Base-by-base conservation (phyloP, 1,140 invertebrate species). In the Drosophila biarmipes region DNA sequence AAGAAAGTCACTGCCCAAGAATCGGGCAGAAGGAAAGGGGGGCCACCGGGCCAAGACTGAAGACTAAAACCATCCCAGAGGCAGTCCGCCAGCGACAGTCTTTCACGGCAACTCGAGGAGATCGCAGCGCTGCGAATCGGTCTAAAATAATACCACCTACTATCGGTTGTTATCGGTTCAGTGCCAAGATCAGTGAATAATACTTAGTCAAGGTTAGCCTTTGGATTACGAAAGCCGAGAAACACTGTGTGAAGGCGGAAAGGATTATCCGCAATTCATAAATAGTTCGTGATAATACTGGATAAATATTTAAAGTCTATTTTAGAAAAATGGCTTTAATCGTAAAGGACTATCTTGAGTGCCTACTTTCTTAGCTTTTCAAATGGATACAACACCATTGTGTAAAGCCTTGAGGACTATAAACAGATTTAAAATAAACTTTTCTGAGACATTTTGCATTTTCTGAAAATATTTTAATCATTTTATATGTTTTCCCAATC, bases 11-110 rank as follows among this genome's bases (percentile, higher is more conserved):
- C 53, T 55, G 62, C 40, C 73, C 72, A 85, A 87, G 84, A 89
- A 89, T 51, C 84, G 58, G 62, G 52, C 73, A 51, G 57, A n/a
- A 24, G 45, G 45, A 14, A 43, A 57, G 72, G 61, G 51, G 51
- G 71, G 71, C 51, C 71, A 8, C 7, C 2, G 10, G 29, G 8
- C 73, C 21, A 8, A n/a, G 19, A 64, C 27, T 67, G 35, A 64
- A 64, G 43, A 67, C 63, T 67, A 84, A 91, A 91, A 91, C 68
- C 84, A 89, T 64, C 74, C 79, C 61, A 91, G 79, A 91, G 87
- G 87, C 84, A 56, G 67, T 72, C 63, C 61, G 64, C 40, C 84
- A 81, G 72, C 75, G 84, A 82, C 90, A 91, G 89, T 91, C 89
- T 89, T 91, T 51, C 59, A 53, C 77, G 80, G 78, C 73, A 68